A percentile compares a stretch with the other conserved stretches of the same genome.
phyloP scores from a whole-genome alignment of 2,113 vertebrate species.

The Taxidea taxus region DNA sequence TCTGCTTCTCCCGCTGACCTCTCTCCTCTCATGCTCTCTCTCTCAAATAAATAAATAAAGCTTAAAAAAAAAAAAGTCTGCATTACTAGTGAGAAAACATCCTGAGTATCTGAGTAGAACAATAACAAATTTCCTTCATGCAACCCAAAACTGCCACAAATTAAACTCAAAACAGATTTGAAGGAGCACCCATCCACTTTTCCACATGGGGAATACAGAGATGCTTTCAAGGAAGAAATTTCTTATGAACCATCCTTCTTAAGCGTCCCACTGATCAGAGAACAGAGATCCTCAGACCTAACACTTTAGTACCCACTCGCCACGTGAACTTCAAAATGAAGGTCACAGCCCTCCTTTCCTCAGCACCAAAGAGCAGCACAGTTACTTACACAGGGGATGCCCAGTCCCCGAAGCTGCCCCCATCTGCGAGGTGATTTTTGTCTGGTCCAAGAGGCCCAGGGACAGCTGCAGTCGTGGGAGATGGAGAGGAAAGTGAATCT shows the following conservation, averaged over 20 bases:
- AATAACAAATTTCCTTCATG: background rate
- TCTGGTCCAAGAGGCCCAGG: constrained; percentile 83
- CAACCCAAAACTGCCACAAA: background rate
- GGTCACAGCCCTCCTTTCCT: background rate
- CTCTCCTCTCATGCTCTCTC: too few relatives aligned
- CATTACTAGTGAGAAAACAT: background rate
- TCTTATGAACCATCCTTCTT: background rate
- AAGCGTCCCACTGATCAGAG: background rate
- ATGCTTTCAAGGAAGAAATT: background rate
- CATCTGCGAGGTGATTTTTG: constrained; percentile 81
- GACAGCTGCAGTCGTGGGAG: constrained; percentile 83
- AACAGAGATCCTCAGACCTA: background rate
- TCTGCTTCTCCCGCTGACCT: too few relatives aligned
- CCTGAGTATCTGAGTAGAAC: too few relatives aligned
- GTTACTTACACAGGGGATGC: constrained; percentile 78
- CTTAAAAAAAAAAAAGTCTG: too few relatives aligned
- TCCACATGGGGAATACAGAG: background rate
- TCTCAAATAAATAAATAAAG: too few relatives aligned
- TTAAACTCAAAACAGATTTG: background rate
- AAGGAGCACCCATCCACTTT: background rate
- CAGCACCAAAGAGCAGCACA: background rate
- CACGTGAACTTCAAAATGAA: background rate
- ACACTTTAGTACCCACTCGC: background rate
- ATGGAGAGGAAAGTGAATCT: constrained; percentile 94
- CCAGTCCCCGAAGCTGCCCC: constrained; percentile 79